phyloP scores from a whole-genome alignment of 2,113 vertebrate species.

The Campylomormyrus tamandua region DNA sequence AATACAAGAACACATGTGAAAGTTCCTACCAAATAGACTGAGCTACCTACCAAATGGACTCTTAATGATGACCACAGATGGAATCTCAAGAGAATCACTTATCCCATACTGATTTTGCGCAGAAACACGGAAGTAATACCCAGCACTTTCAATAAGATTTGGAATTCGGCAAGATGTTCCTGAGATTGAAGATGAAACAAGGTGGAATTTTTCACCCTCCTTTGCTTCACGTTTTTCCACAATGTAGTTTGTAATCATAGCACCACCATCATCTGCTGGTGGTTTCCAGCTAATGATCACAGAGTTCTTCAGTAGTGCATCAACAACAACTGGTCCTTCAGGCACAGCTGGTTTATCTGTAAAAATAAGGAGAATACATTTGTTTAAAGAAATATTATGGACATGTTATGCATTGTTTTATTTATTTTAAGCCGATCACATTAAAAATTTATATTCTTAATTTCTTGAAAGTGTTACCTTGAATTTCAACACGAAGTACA shows the following conservation, averaged over 20 bases:
- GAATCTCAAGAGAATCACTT: conserved; percentile 83
- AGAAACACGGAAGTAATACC: conserved; percentile 96
- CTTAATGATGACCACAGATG: conserved; percentile 86
- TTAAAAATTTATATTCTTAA: not conserved
- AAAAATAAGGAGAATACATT: conserved; percentile 25
- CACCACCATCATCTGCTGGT: conserved; percentile 87
- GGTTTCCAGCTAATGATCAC: conserved; percentile 90
- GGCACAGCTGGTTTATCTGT: conserved; percentile 92
- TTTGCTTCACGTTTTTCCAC: conserved; percentile 94
- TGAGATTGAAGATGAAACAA: conserved; percentile 87
- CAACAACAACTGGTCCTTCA: conserved; percentile 81
- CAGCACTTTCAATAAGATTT: conserved; percentile 83
- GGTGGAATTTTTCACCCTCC: conserved; percentile 86
- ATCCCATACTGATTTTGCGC: conserved; percentile 93
- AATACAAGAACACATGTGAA: not conserved
- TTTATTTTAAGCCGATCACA: not conserved
- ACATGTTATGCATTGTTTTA: not conserved
- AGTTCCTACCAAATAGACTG: conserved; percentile 2
- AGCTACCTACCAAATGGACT: conserved; percentile 81
- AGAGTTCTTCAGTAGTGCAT: conserved; percentile 88
- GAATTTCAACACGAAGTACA: conserved; percentile 84
- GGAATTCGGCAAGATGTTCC: conserved; percentile 85
- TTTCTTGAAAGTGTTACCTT: conserved; percentile 67
- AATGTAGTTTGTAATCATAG: conserved; percentile 90
- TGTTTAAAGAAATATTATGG: not conserved